Conservation (phyloP, 2,113 vertebrate species). For the Podarcis muralis region DNA sequence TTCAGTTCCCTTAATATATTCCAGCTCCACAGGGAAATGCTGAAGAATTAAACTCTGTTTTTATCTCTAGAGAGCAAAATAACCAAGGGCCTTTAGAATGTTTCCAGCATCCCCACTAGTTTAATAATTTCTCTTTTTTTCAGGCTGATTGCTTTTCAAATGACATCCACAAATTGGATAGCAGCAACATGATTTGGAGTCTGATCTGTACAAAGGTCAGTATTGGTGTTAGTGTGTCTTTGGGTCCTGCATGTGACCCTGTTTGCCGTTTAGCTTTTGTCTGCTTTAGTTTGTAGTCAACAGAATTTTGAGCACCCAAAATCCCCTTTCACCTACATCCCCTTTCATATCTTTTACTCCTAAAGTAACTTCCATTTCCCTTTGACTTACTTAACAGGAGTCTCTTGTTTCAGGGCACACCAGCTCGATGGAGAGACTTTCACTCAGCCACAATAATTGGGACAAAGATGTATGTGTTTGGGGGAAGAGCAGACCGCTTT, state of each 20-base stretch:
- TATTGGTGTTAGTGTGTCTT: conserved; percentile 25
- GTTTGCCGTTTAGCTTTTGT: conserved; percentile 10
- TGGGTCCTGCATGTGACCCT: not conserved
- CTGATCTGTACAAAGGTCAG: conserved; percentile 92
- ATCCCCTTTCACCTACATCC: not conserved
- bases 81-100: not conserved
- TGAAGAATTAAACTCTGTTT: conserved; percentile 6
- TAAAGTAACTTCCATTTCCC: not conserved
- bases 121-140: conserved; percentile 51
- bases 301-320: not conserved
- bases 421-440: conserved; percentile 97
- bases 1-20: not conserved
- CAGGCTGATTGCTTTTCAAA: conserved; percentile 99
- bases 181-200: conserved; percentile 91
- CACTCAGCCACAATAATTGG: conserved; percentile 97
- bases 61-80: not conserved
- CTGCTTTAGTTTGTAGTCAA: not conserved
- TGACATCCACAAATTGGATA: conserved; percentile 97
- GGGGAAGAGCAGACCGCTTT: conserved; percentile 93
- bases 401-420: conserved; percentile 80
- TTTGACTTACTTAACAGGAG: not conserved
- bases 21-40: not conserved
- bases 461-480: conserved; percentile 95
- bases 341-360: not conserved
- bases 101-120: conserved; percentile 1